Base-by-base conservation (phyloP, 2,888 invertebrate genomes). In the Lasioglossum zephyrum region DNA sequence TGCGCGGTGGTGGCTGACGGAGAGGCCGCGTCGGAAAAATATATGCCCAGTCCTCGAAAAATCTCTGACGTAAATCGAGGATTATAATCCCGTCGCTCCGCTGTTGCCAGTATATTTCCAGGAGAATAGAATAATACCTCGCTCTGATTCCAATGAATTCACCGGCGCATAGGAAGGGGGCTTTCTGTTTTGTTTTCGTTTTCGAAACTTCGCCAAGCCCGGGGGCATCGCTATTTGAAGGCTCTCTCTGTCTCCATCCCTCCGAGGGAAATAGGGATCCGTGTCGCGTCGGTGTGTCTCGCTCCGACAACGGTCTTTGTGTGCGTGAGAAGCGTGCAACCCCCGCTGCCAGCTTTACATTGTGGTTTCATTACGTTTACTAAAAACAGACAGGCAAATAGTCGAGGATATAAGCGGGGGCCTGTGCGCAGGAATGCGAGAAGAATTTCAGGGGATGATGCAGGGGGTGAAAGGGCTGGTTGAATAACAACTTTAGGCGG, bases 101-200 rank as follows among this genome's bases (percentile, higher is more conserved):
- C 13, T 9, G 79, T 74, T 77, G 77, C 36, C 70, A 11, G 49
- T 36, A 39, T 69, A 80, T 75, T 57, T 73, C 36, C 72, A 73
- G 26, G 36, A 74, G 73, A 73, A 76, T 77, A 60, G 84, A 77
- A 85, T 84, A 84, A 81, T 78, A 47, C 44, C 31, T 41, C 11
- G 73, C 49, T 77, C 73, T n/a, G 76, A 86, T 77, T 86, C 44
- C 76, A 66, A 86, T 82, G 79, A 85, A 85, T 86, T 86, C 86
- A 47, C 69, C 60, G 36, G 73, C 73, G 22, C 60, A 63, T 47
- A 74, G 39, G 8, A 44, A 22, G 3, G n/a, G 4, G 13, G 22
- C 36, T 22, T 18, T 22, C 36, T 63, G 73, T 81, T 85, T 79
- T 81, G 69, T 73, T 79, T 82, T 53, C 77, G 6, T 85, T 86